Conservation (phyloP, 2,113 vertebrate genomes). For the Ictalurus furcatus region DNA sequence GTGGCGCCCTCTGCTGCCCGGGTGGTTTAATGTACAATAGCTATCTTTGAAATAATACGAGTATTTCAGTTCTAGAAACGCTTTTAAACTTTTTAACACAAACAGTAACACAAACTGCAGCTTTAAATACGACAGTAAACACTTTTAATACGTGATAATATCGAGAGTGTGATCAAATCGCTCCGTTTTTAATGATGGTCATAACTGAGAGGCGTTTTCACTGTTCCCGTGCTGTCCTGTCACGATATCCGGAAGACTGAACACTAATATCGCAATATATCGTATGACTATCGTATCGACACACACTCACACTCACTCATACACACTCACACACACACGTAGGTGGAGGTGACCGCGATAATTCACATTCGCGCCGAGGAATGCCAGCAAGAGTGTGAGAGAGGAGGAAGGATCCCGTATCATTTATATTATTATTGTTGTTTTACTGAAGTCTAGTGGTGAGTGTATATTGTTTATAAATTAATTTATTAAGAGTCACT, state of each 20-base stretch:
- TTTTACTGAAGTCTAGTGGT: constrained; percentile 61
- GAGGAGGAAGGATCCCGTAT: constrained; percentile 45
- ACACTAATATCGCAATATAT: constrained; percentile 29
- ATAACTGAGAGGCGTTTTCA: not conserved
- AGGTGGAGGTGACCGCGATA: not conserved
- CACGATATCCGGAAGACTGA: not conserved
- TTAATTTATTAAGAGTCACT: constrained; percentile 72
- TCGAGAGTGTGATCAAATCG: not conserved
- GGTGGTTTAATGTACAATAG: not conserved
- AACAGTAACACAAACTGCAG: not conserved
- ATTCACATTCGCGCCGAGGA: not conserved
- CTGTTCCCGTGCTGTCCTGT: not conserved
- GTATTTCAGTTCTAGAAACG: not conserved
- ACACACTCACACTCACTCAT: not conserved
- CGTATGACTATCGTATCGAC: constrained; percentile 12
- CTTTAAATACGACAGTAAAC: not conserved
- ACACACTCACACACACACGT: not conserved
- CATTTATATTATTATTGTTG: constrained; percentile 55
- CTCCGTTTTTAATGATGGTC: not conserved
- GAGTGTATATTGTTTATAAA: constrained; percentile 63
- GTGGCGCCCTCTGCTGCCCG: constrained; percentile 6
- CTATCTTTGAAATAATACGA: not conserved
- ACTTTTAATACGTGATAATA: not conserved
- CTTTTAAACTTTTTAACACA: not conserved
- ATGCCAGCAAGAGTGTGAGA: not conserved